Percentiles rank a stretch among this genome's conserved stretches.
These are phyloP conservation scores for Calidris pygmaea DNA, from an alignment of 2,113 vertebrate genomes.

Conservation along the genomic window DNA sequence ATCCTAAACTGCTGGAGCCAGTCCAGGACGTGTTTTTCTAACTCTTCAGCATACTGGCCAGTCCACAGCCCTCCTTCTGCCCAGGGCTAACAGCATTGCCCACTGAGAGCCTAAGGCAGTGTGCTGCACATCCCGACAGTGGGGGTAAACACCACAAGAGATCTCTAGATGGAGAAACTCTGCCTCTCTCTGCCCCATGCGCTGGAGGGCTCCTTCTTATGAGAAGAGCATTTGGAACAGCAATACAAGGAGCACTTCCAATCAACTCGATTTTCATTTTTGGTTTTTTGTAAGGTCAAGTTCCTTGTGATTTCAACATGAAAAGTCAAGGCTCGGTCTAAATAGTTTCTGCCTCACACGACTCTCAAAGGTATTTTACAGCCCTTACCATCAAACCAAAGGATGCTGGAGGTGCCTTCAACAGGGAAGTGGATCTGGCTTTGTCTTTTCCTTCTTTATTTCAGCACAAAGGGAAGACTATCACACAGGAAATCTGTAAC, in stretches of 20 bases:
- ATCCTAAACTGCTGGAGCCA: background rate
- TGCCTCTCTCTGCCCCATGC: background rate
- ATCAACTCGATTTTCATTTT: background rate
- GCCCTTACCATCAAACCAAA: background rate
- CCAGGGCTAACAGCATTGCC: background rate
- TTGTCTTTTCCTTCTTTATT: background rate
- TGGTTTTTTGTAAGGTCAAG: background rate
- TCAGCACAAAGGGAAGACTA: background rate
- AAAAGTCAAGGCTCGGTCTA: background rate
- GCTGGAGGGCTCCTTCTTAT: background rate
- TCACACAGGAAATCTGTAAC: background rate
- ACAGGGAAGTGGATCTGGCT: background rate
- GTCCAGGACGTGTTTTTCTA: background rate
- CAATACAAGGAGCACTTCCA: background rate
- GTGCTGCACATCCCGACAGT: background rate
- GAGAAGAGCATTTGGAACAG: background rate
- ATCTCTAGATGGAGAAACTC: background rate
- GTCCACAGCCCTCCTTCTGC: background rate
- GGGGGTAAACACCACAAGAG: background rate
- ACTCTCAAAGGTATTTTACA: background rate
- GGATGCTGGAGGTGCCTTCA: background rate
- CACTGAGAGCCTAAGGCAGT: background rate
- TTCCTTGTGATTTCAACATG: background rate
- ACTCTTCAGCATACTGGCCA: background rate
- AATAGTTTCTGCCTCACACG: background rate